Percentiles rank a stretch among this genome's conserved stretches.
phyloP scores from a whole-genome alignment of 2,888 invertebrate genomes.

The Oeneis ivallda region DNA sequence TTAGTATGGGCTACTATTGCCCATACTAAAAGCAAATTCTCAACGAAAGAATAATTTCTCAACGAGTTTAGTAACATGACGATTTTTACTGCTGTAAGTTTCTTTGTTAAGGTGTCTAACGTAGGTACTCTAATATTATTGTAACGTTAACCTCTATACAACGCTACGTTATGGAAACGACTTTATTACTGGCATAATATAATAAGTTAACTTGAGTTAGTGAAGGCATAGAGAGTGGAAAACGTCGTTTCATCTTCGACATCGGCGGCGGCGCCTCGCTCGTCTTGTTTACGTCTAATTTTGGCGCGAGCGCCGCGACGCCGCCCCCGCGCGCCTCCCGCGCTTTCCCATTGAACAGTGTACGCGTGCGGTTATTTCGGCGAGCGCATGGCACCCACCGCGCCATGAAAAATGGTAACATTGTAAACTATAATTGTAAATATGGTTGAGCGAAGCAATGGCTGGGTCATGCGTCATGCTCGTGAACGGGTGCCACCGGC shows the following conservation, averaged over 20 bases:
- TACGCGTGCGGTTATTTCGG: slow-evolving; percentile 76
- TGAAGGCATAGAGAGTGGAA: slow-evolving; percentile 31
- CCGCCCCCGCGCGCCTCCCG: slow-evolving; percentile 60
- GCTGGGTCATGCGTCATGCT: too few species aligned
- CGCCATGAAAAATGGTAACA: slow-evolving; percentile 45
- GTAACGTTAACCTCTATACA: too few species aligned
- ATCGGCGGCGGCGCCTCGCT: slow-evolving; percentile 75
- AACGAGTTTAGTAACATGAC: too few species aligned
- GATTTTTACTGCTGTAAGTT: too few species aligned
- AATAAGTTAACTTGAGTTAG: slow-evolving; percentile 2
- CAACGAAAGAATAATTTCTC: too few species aligned
- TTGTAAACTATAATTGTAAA: too few species aligned
- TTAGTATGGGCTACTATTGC: too few species aligned
- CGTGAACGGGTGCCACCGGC: too few species aligned
- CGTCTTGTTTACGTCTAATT: slow-evolving; percentile 80
- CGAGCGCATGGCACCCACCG: slow-evolving; percentile 47
- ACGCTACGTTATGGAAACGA: not conserved
- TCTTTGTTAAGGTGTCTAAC: too few species aligned
- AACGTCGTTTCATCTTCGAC: slow-evolving; percentile 42
- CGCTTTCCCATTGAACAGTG: slow-evolving; percentile 75
- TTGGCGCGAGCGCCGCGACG: slow-evolving; percentile 79
- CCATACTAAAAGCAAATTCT: too few species aligned
- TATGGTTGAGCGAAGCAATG: too few species aligned
- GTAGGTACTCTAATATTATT: too few species aligned
- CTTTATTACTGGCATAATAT: not conserved